Percentiles rank a stretch among this genome's conserved stretches.
phyloP scores from a whole-genome alignment of 2,888 invertebrate species.

The Scotopteryx bipunctaria region DNA sequence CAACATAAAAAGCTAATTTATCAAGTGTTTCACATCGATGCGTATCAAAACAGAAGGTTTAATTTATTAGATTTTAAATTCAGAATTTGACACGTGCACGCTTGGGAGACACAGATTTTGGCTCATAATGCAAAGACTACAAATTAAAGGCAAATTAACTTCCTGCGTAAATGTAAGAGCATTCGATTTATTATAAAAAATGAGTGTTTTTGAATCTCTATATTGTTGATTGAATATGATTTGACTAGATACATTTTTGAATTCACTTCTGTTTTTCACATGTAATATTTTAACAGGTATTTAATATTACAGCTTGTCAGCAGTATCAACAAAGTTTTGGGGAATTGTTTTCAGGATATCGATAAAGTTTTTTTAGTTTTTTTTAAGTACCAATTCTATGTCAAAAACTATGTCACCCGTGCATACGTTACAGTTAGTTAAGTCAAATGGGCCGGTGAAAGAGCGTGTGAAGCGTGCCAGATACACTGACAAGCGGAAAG shows the following conservation, averaged over 20 bases:
- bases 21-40: conserved; percentile 39
- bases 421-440: conserved; percentile 44
- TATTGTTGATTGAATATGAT: too few species aligned
- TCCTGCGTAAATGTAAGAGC: too few species aligned
- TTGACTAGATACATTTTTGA: not conserved
- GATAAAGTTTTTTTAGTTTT: too few species aligned
- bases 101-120: conserved; percentile 29
- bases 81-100: not conserved
- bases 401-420: conserved; percentile 31
- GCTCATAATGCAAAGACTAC: not conserved
- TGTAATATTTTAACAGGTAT: too few species aligned
- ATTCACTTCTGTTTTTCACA: not conserved
- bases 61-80: not conserved
- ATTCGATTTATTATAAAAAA: too few species aligned
- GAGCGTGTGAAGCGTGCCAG: conserved; percentile 51
- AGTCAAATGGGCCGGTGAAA: conserved; percentile 36
- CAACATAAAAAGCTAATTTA: conserved; percentile 30
- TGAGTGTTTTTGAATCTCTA: too few species aligned
- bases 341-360: too few species aligned
- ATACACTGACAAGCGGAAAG: conserved; percentile 47
- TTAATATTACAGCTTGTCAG: too few species aligned
- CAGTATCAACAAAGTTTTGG: too few species aligned
- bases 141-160: too few species aligned
- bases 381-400: not conserved
- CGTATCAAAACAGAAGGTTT: not conserved